Conservation (phyloP, 2,797 vertebrate species). For the Petrocephalus sullivani region DNA sequence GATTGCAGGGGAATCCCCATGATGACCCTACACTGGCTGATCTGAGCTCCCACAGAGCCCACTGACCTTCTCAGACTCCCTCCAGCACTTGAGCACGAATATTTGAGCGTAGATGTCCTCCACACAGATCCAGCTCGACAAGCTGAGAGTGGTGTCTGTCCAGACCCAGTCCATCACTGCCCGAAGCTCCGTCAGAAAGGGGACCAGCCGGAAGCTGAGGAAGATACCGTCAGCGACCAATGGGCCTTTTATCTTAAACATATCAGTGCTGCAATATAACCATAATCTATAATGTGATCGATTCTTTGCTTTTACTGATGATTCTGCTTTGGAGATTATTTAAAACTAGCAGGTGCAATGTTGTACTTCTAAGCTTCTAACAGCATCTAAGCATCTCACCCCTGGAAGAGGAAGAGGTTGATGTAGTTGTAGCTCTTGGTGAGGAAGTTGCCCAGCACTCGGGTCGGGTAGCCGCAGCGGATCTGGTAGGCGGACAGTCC, state of each 20-base stretch:
- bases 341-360: background rate
- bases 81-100: slow-evolving; percentile 98
- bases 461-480: slow-evolving; percentile 95
- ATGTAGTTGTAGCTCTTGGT: slow-evolving; percentile 98
- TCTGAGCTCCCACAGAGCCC: background rate
- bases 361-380: background rate
- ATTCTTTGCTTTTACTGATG: background rate
- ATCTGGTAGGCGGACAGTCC: slow-evolving; percentile 99
- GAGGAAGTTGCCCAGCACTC: slow-evolving; percentile 96
- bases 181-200: slow-evolving; percentile 91
- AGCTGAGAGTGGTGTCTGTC: slow-evolving; percentile 95
- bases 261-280: background rate
- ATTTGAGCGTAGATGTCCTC: slow-evolving; percentile 99
- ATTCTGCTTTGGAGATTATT: slow-evolving; percentile 17
- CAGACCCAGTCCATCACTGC: slow-evolving; percentile 99
- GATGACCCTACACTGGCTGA: background rate
- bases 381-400: slow-evolving; percentile 65
- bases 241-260: background rate
- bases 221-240: background rate
- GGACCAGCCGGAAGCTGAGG: slow-evolving; percentile 87
- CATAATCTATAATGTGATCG: background rate
- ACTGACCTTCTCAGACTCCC: slow-evolving; percentile 95
- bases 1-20: too few relatives aligned
- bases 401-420: slow-evolving; percentile 98
- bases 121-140: slow-evolving; percentile 99